Conservation (phyloP, 2,888 invertebrate species). For the Plusia festucae region DNA sequence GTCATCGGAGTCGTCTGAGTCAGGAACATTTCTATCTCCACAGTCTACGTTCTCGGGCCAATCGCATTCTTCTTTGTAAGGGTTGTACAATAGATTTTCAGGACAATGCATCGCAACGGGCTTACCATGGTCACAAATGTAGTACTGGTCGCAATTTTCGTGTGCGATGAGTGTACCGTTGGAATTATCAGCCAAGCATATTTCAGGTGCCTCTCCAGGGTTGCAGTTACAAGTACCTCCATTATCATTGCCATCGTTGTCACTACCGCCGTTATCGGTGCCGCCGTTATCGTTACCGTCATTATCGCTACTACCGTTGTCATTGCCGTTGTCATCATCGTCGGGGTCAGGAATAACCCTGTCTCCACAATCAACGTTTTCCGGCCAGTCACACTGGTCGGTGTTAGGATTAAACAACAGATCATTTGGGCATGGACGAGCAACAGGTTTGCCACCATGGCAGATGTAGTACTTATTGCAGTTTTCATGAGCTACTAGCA, state of each 20-base stretch:
- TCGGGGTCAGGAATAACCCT: conserved; percentile 44
- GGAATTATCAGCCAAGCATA: conserved; percentile 62
- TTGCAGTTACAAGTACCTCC: conserved; percentile 56
- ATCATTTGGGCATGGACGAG: conserved; percentile 33
- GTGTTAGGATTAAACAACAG: conserved; percentile 57
- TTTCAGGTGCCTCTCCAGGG: conserved; percentile 61
- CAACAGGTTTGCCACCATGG: conserved; percentile 53
- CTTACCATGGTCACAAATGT: conserved; percentile 55
- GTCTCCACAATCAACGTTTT: conserved; percentile 61
- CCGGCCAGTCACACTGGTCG: conserved; percentile 60
- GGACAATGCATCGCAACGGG: conserved; percentile 57
- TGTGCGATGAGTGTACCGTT: conserved; percentile 57
- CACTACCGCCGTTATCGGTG: conserved; percentile 12
- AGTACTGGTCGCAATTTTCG: conserved; percentile 64
- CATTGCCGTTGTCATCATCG: neutral
- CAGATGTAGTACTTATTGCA: conserved; percentile 65
- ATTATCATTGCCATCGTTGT: conserved; percentile 14
- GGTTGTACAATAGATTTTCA: conserved; percentile 57
- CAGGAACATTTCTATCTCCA: conserved; percentile 47
- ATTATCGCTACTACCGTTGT: conserved; percentile 15
- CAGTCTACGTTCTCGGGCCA: conserved; percentile 61
- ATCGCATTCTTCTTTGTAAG: conserved; percentile 56
- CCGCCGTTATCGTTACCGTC: conserved; percentile 15
- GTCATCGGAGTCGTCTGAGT: conserved; percentile 22
- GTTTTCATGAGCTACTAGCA: conserved; percentile 61